These are phyloP conservation scores for Aricia agestis DNA, from an alignment of 1,140 invertebrate genomes.

Conservation along the genomic window DNA sequence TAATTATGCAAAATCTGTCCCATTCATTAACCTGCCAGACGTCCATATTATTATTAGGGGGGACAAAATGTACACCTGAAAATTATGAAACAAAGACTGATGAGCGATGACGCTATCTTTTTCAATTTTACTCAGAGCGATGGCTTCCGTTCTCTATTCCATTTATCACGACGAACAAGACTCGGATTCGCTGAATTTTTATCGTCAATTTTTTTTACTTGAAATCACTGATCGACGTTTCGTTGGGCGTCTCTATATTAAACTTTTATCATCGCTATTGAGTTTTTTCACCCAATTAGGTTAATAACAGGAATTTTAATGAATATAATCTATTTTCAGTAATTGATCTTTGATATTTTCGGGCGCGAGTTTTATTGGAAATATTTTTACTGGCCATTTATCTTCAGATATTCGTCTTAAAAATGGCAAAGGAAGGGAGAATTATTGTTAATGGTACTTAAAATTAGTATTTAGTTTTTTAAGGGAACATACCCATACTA, in stretches of 20 bases:
- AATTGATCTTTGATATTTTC: conserved; percentile 1
- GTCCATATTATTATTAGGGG: conserved; percentile 35
- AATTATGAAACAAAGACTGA: conserved; percentile 62
- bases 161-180: conserved; percentile 12
- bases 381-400: not conserved
- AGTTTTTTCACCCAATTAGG: conserved; percentile 5
- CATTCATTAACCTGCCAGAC: conserved; percentile 49
- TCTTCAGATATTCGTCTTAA: not conserved
- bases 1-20: conserved; percentile 72
- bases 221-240: conserved; percentile 10
- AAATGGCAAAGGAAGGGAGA: too few relatives aligned
- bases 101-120: conserved; percentile 62
- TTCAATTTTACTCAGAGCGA: conserved; percentile 43
- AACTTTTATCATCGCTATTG: not conserved
- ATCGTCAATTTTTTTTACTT: conserved; percentile 25
- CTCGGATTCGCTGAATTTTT: conserved; percentile 17
- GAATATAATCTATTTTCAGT: not conserved
- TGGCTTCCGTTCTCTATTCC: conserved; percentile 28
- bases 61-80: conserved; percentile 54
- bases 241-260: conserved; percentile 1
- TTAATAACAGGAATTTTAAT: conserved; percentile 1
- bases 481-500: too few relatives aligned
- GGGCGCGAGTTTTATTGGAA: not conserved
- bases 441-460: not conserved
- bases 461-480: not conserved